These are phyloP conservation scores for Alouatta palliata DNA, from an alignment of 2,113 vertebrate genomes.

Conservation along the genomic window DNA sequence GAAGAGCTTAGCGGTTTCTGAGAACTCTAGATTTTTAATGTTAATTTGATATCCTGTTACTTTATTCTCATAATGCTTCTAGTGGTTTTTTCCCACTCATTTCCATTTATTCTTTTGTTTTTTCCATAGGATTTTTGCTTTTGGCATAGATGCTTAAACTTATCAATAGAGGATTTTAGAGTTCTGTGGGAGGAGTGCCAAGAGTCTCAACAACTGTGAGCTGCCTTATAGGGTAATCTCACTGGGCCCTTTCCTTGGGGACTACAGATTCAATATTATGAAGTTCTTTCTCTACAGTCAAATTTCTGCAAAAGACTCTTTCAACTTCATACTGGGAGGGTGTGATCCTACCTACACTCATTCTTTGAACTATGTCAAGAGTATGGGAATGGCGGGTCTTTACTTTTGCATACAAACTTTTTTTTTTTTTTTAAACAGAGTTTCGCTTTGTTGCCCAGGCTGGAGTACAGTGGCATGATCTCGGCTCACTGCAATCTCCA, in stretches of 20 bases:
- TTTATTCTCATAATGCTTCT: background rate
- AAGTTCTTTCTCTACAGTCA: background rate
- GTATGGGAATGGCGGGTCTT: background rate
- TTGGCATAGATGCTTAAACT: background rate
- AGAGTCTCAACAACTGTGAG: background rate
- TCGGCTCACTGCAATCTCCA: too few relatives aligned
- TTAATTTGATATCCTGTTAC: background rate
- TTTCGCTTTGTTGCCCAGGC: too few relatives aligned
- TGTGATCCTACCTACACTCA: background rate
- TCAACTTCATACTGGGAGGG: background rate
- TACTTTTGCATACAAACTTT: background rate
- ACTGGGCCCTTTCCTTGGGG: background rate
- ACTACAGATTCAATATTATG: background rate
- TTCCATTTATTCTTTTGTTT: constrained; percentile 1
- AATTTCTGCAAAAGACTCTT: background rate
- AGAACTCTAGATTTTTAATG: background rate
- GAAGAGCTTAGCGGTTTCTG: too few relatives aligned
- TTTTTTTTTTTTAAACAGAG: too few relatives aligned
- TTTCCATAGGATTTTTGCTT: background rate
- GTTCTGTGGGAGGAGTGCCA: background rate
- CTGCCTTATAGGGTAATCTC: background rate
- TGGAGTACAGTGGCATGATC: too few relatives aligned
- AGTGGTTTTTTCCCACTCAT: background rate
- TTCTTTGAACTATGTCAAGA: background rate
- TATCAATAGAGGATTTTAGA: background rate